Evolutionary conservation across 2,888 invertebrate genomes (phyloP).

Genomic region (Neocrepidodera transversa): DNA sequence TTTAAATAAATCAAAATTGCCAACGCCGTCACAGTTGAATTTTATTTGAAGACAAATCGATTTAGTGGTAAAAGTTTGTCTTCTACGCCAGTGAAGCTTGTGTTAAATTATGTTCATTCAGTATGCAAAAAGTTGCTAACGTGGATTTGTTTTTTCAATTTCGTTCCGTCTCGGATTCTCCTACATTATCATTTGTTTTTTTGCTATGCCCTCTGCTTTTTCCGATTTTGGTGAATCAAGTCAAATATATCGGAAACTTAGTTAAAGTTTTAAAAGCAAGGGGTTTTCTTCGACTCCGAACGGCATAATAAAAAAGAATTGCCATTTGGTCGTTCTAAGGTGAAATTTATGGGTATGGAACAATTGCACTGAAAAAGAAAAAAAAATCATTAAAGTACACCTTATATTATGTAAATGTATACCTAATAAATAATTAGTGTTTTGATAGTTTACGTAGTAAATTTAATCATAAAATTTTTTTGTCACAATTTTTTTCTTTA

Average conservation of each 20-base stretch:
- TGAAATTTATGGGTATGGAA: background rate
- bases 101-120: conserved; percentile 35
- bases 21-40: too few species aligned
- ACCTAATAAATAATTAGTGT: too few species aligned
- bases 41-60: too few species aligned
- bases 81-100: too few species aligned
- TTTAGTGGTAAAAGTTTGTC: too few species aligned
- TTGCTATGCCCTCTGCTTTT: conserved; percentile 15
- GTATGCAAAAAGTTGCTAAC: conserved; percentile 27
- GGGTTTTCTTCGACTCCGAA: background rate
- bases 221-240: conserved; percentile 24
- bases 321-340: background rate
- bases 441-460: too few species aligned
- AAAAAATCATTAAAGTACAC: too few species aligned
- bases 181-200: conserved; percentile 23
- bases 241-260: conserved; percentile 22
- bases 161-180: conserved; percentile 14
- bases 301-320: conserved; percentile 15
- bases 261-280: conserved; percentile 19
- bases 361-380: background rate
- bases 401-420: too few species aligned
- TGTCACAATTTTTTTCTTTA: too few species aligned
- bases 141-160: conserved; percentile 32
- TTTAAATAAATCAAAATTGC: too few species aligned
- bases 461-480: too few species aligned